Base-by-base conservation (phyloP, 1,140 invertebrate species). In the Neelides sp. region DNA sequence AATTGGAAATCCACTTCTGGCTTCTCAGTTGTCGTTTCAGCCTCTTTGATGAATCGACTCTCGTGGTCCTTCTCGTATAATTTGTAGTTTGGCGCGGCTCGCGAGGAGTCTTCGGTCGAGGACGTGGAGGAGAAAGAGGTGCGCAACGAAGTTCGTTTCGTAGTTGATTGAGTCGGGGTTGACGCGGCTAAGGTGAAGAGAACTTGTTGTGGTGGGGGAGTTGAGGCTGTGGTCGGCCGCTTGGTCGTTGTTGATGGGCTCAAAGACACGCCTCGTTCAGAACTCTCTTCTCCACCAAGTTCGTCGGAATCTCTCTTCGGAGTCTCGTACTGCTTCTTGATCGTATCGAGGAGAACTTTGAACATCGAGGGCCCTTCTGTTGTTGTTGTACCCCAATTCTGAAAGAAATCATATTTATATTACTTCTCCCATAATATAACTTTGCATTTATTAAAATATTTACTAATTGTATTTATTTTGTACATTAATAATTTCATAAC, bases 111-210 rank as follows among this genome's bases (percentile, higher is more conserved):
- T 22, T 32, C 42, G 27, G 52, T 42, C 2, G 36, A 22, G 2
- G 24, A 13, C 10, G 43, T 27, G 4, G 43, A 45, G 26, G 26
- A 45, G 10, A 28, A 45, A 30, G 23, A 12, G 10, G 43, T 8
- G 26, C 15, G 17, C 22, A 5, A 15, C 26, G 43, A 45, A 7
- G 5, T 4, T 4, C 41, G 41, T 7, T 15, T 4, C n/a, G 22
- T 19, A 5, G 13, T 23, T 24, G 5, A 24, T 43, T 54, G 20
- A n/a, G 44, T 49, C 1, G 30, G 20, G 19, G 45, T 41, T 13
- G 46, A 32, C 5, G 53, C 48, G 3, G 53, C 43, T 22, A 50
- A 39, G 13, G 53, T 50, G 26, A 55, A 55, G 8, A 55, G 48
- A n/a, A 55, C 53, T 20, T 50, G 53, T 12, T 13, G 22, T 4